phyloP scores from a whole-genome alignment of 2,113 vertebrate species.

The Nycticebus coucang region DNA sequence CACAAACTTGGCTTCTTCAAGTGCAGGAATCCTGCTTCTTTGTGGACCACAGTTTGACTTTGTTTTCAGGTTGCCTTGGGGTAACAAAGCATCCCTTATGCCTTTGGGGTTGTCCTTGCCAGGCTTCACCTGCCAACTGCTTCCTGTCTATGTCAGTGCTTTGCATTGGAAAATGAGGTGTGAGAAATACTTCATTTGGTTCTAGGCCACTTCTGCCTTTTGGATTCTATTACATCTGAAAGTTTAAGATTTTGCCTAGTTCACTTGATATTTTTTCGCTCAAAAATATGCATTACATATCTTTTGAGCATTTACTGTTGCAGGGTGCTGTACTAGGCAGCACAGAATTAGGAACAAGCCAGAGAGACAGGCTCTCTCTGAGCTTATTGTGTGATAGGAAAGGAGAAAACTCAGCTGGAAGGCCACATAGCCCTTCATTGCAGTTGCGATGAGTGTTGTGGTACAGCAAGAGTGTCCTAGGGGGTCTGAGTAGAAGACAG shows the following conservation, averaged over 20 bases:
- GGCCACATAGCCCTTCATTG: neutral
- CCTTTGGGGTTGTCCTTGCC: constrained; percentile 33
- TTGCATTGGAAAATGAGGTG: constrained; percentile 60
- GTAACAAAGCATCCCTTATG: constrained; percentile 62
- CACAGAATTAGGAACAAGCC: neutral
- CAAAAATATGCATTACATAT: neutral
- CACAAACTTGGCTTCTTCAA: neutral
- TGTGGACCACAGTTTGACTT: constrained; percentile 57
- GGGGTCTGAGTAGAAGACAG: neutral
- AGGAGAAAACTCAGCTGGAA: neutral
- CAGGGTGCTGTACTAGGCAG: neutral
- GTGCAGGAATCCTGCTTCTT: neutral
- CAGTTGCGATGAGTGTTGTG: neutral
- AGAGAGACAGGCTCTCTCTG: neutral
- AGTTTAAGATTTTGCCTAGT: constrained; percentile 10
- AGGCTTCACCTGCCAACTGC: constrained; percentile 67
- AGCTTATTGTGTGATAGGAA: neutral
- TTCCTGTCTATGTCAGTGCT: constrained; percentile 59
- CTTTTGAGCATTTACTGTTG: neutral
- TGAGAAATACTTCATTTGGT: constrained; percentile 30
- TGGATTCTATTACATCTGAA: neutral
- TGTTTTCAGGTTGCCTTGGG: constrained; percentile 65
- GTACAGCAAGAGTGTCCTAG: too few relatives aligned
- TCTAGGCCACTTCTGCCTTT: constrained; percentile 33
- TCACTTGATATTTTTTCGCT: neutral